Conservation (phyloP, 2,888 invertebrate species). For the Ptychoptera contaminata region DNA sequence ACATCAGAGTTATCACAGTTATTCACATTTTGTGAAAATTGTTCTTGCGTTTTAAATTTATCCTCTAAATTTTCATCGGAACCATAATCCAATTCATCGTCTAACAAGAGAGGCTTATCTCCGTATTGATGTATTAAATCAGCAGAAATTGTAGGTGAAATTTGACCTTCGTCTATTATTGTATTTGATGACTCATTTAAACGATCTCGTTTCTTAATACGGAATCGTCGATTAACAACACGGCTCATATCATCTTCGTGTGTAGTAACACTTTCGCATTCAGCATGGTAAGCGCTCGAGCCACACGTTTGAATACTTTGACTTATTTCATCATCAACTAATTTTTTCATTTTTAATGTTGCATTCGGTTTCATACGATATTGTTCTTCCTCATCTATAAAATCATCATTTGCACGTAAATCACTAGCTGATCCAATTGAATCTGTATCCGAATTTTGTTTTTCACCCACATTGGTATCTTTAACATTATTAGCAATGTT, state of each 20-base stretch:
- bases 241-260: constrained; percentile 41
- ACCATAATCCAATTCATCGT: constrained; percentile 59
- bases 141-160: constrained; percentile 27
- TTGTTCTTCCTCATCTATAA: constrained; percentile 26
- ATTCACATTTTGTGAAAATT: constrained; percentile 18
- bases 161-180: constrained; percentile 34
- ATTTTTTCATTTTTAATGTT: constrained; percentile 4
- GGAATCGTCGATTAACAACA: constrained; percentile 33
- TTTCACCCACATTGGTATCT: constrained; percentile 20
- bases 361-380: constrained; percentile 18
- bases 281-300: constrained; percentile 54
- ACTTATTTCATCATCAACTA: constrained; percentile 38
- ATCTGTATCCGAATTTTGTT: constrained; percentile 35
- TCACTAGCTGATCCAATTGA: constrained; percentile 61
- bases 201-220: constrained; percentile 32
- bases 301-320: constrained; percentile 49
- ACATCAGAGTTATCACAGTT: constrained; percentile 38
- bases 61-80: constrained; percentile 23
- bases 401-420: constrained; percentile 38
- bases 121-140: constrained; percentile 63
- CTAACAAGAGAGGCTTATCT: constrained; percentile 54
- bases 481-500: constrained; percentile 11
- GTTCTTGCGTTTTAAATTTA: constrained; percentile 17
- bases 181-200: constrained; percentile 16
- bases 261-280: constrained; percentile 52